phyloP scores from a whole-genome alignment of 2,113 vertebrate species.

The Indicator maculatus region DNA sequence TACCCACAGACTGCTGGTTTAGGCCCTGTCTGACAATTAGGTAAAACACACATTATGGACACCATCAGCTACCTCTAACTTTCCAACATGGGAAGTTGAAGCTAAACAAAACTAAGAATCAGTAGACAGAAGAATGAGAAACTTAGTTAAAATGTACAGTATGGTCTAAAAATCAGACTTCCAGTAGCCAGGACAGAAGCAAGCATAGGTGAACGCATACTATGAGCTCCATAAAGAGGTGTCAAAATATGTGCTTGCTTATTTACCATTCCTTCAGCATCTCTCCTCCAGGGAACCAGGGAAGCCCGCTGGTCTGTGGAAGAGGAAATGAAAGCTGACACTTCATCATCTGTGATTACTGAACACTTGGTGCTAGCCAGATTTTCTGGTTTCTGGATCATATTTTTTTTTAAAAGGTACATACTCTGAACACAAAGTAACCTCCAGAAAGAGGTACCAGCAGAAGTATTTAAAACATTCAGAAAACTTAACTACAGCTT shows the following conservation, averaged over 20 bases:
- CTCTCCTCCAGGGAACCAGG: background rate
- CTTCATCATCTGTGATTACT: background rate
- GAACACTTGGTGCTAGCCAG: background rate
- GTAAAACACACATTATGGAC: background rate
- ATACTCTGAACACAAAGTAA: background rate
- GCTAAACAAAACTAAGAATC: background rate
- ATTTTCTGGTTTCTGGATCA: background rate
- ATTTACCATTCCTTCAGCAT: background rate
- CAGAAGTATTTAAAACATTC: background rate
- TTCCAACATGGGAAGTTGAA: background rate
- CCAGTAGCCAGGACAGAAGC: background rate
- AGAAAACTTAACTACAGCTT: background rate
- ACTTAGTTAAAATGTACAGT: background rate
- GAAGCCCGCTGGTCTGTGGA: background rate
- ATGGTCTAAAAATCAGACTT: background rate
- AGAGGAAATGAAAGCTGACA: background rate
- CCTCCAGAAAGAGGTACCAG: background rate
- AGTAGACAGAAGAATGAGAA: background rate
- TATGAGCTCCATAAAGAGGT: background rate
- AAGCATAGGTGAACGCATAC: background rate
- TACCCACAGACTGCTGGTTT: background rate
- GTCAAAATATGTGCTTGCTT: background rate
- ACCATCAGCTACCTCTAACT: background rate
- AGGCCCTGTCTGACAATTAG: background rate
- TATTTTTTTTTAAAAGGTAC: background rate